These are phyloP conservation scores for Meteorus colon DNA, from an alignment of 2,888 invertebrate species.

Conservation along the genomic window DNA sequence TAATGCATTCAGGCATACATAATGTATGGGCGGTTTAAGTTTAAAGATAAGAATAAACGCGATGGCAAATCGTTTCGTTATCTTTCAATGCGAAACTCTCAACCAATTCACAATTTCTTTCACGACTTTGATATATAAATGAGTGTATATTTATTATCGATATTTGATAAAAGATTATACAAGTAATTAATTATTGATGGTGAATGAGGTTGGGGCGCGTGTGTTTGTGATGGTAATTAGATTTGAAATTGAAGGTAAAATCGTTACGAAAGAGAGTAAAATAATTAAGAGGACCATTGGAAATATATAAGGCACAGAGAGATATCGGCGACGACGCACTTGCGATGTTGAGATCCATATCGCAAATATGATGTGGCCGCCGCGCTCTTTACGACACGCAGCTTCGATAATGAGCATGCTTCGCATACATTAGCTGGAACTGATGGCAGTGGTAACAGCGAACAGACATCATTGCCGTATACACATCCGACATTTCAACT, in stretches of 20 bases:
- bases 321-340: constrained; percentile 33
- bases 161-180: not conserved
- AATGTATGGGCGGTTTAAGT: constrained; percentile 36
- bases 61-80: constrained; percentile 31
- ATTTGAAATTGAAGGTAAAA: not conserved
- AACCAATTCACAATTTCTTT: constrained; percentile 13
- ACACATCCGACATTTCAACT: not conserved
- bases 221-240: not conserved
- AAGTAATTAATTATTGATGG: constrained; percentile 8
- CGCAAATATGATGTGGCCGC: constrained; percentile 48
- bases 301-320: not conserved
- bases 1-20: constrained; percentile 47
- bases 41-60: constrained; percentile 38
- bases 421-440: constrained; percentile 70
- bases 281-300: constrained; percentile 18
- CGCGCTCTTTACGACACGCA: constrained; percentile 56
- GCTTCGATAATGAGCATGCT: constrained; percentile 69
- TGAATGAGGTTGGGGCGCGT: not conserved
- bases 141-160: not conserved
- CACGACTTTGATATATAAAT: constrained; percentile 12
- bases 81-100: constrained; percentile 22
- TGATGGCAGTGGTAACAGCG: constrained; percentile 58
- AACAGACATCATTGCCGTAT: not conserved
- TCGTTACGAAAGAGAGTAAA: not conserved
- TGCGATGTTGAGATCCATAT: constrained; percentile 55